Percentiles rank a stretch among this genome's conserved stretches.
phyloP scores from a whole-genome alignment of 2,888 invertebrate species.

The Trachelus iudaicus region DNA sequence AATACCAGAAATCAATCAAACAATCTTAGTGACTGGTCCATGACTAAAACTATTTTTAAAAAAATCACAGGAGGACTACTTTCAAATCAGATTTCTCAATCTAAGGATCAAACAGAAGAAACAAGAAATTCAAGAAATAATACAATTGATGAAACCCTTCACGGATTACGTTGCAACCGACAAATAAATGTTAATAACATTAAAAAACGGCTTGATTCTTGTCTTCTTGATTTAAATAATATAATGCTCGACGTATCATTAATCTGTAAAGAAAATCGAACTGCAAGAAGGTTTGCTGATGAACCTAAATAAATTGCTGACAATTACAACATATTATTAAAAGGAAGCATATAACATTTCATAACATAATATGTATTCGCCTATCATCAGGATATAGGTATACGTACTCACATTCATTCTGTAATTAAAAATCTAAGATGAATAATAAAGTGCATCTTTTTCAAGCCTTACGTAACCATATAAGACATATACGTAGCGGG shows the following conservation, averaged over 20 bases:
- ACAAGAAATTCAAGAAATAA: not conserved
- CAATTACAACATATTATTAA: not conserved
- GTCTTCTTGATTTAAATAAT: slow-evolving; percentile 33
- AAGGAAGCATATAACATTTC: not conserved
- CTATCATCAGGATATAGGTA: not conserved
- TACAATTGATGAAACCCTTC: not conserved
- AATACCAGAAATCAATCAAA: not conserved
- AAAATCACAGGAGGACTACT: not conserved
- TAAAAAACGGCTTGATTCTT: slow-evolving; percentile 28
- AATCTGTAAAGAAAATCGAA: not conserved
- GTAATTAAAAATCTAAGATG: not conserved
- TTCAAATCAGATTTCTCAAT: not conserved
- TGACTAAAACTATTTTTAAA: not conserved
- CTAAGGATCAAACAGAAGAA: not conserved
- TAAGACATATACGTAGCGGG: not conserved
- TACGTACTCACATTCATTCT: not conserved
- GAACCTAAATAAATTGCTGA: not conserved
- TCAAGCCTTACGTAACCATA: not conserved
- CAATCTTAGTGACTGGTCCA: not conserved
- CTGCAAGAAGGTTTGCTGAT: not conserved
- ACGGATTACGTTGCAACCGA: not conserved
- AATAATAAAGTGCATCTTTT: not conserved
- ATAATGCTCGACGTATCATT: slow-evolving; percentile 33
- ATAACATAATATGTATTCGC: not conserved
- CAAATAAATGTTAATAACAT: slow-evolving; percentile 16